A percentile compares a stretch with the other conserved stretches of the same genome.
Evolutionary conservation across 2,888 invertebrate genomes (phyloP).

Genomic region (Pharmacophagus antenor): DNA sequence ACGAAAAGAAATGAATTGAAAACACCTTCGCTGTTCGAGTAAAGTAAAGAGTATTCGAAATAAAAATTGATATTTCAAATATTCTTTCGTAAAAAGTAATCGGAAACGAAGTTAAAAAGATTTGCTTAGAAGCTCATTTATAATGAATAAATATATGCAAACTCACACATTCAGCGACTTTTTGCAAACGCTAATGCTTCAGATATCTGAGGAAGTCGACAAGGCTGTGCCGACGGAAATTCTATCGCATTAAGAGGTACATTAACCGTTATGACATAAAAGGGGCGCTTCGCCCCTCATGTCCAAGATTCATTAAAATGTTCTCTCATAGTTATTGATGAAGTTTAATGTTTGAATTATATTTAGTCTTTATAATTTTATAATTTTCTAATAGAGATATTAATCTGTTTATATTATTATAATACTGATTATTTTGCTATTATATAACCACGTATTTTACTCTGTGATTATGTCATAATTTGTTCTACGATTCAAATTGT

Average conservation of each 20-base stretch:
- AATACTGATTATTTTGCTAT: neutral
- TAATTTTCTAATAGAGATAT: neutral
- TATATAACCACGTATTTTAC: too few relatives aligned
- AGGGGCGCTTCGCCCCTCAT: constrained; percentile 48
- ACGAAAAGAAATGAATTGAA: too few relatives aligned
- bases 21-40: too few relatives aligned
- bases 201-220: constrained; percentile 58
- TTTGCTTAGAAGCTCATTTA: constrained; percentile 34
- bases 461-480: too few relatives aligned
- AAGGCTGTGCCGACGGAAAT: constrained; percentile 58
- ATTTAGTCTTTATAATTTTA: neutral
- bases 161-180: constrained; percentile 42
- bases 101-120: neutral
- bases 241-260: constrained; percentile 63
- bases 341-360: neutral
- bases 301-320: constrained; percentile 37
- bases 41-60: too few relatives aligned
- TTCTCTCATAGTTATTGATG: constrained; percentile 32
- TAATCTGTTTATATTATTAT: neutral
- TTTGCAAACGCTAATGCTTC: constrained; percentile 56
- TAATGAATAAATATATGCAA: constrained; percentile 40
- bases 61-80: too few relatives aligned
- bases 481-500: too few relatives aligned
- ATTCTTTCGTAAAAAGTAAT: neutral
- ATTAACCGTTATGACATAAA: constrained; percentile 60